Conservation (phyloP, 2,113 vertebrate species). For the Sander lucioperca region DNA sequence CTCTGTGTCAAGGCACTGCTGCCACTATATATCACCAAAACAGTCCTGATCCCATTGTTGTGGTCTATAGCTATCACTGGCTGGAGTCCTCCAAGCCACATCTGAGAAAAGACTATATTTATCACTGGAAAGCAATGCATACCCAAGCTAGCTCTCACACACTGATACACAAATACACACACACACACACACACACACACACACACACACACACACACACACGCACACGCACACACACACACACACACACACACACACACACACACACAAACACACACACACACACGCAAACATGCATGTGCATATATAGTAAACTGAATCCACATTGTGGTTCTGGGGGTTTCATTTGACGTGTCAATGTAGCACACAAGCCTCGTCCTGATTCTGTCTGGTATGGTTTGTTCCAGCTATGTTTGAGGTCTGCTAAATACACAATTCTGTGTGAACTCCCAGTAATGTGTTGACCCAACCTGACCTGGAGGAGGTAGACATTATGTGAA, state of each 20-base stretch:
- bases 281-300: constrained; percentile 17
- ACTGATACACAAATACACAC: constrained; percentile 28
- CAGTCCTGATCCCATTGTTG: constrained; percentile 57
- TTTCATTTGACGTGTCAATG: constrained; percentile 55
- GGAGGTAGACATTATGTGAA: constrained; percentile 6
- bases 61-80: constrained; percentile 57
- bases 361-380: constrained; percentile 28
- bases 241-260: not conserved
- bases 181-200: not conserved
- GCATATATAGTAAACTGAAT: constrained; percentile 19
- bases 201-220: constrained; percentile 4
- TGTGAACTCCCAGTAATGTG: constrained; percentile 33
- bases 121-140: constrained; percentile 44
- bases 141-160: constrained; percentile 17
- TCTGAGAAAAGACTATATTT: constrained; percentile 45
- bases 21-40: constrained; percentile 64
- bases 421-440: constrained; percentile 49
- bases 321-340: constrained; percentile 30
- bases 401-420: constrained; percentile 59
- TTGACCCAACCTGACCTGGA: constrained; percentile 33
- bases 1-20: constrained; percentile 47
- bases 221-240: constrained; percentile 14
- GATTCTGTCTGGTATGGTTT: constrained; percentile 57
- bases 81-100: constrained; percentile 55
- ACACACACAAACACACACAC: too few species aligned